Evolutionary conservation across 2,113 vertebrate genomes (phyloP), one percentile per base, ranked within the genome.

Genomic region (Gallinago undulata): DNA sequence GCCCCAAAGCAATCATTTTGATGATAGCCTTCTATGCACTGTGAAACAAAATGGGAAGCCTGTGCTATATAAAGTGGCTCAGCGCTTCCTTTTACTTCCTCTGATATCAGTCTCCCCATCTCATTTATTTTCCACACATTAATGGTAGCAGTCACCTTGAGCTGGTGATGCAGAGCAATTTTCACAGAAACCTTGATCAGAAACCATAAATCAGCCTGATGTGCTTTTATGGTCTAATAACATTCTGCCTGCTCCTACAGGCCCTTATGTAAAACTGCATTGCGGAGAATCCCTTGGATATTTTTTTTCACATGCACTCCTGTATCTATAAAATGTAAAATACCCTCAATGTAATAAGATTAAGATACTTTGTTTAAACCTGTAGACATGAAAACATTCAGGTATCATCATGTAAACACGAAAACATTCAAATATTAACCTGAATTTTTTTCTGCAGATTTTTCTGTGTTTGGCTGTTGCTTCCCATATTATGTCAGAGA

Each of bases 81-180:
- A 74, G 90, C 4, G 89, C 97, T 97, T 97, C 97, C 96, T 96
- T 96, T 92, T 96, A 96, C 96, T 98, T 98, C 97, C 94, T 97
- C 97, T 95, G 97, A 96, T 97, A 98, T 97, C 97, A 85, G 97
- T 84, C 90, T 98, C 97, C 75, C 90, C 92, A 96, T 98, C 98
- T 98, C 98, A 98, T 98, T 98, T 98, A 98, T 98, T 98, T 98
- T 98, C 98, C 97, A 97, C 98, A 98, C 98, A 98, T 98, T 98
- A 98, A 98, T 98, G 98, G 98, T 98, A 98, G 98, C 98, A 98
- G 98, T 98, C 98, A 98, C 98, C 98, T 98, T 98, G 98, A 98
- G 98, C 98, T 91, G 97, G 97, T 98, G 98, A 98, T 98, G 98
- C 98, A 98, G 98, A 98, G 98, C 98, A 98, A 98, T 98, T 98